Base-by-base conservation (phyloP, 2,797 vertebrate species). In the Chloroceryle inda region DNA sequence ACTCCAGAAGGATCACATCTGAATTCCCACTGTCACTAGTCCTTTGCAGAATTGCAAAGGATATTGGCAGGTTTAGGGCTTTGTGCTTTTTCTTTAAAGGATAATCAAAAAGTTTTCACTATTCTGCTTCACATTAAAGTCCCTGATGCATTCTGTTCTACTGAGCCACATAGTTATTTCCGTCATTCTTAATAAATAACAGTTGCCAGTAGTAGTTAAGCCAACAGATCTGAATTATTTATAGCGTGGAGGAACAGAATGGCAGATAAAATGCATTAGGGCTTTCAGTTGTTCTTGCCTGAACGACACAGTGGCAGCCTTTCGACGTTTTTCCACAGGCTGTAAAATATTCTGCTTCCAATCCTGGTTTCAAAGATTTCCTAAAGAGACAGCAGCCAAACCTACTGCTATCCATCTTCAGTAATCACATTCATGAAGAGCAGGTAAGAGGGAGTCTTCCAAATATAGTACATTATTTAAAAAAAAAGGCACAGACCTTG, bases 151-250 rank as follows among this genome's bases (percentile, higher is more conserved):
- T 94, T 96, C 91, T 93, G 53, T 96, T 96, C 95, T 94, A 94
- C 85, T 94, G 84, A 96, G 94, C 95, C 73, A 88, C 75, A 76
- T 47, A 86, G 91, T 93, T 96, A 95, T 97, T 97, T 96, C 96
- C 92, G 75, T 96, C 92, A 85, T 91, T 96, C 92, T 92, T 97
- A 95, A 97, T 97, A 97, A 97, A 94, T 90, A 97, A 91, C 92
- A 91, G 78, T 96, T 96, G 94, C 94, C 94, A 95, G 88, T 79
- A 89, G 95, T 96, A 94, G 92, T 97, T 97, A 97, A 97, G 89
- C 94, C 96, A 97, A 97, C 88, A 92, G 88, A 96, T 92, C 62
- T 96, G 96, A 98, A 96, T 97, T 96, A 97, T 96, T 88, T 96
- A 95, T 92, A 94, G 79, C 94, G 78, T 77, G 84, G 94, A 95